Percentiles rank a stretch among this genome's conserved stretches.
phyloP scores from a whole-genome alignment of 2,797 vertebrate genomes.

The Eulemur rubriventer region DNA sequence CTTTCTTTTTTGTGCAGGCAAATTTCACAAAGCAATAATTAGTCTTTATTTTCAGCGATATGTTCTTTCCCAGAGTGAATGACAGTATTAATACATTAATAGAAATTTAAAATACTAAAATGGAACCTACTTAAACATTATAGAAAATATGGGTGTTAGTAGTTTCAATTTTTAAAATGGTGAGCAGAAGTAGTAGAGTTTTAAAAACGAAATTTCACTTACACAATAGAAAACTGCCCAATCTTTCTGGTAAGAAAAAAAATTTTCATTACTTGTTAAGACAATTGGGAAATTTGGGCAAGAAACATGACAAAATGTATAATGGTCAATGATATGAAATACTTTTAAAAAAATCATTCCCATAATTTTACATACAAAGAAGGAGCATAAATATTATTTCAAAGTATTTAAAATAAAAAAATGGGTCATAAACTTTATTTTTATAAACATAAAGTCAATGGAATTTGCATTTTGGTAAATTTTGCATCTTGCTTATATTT shows the following conservation, averaged over 20 bases:
- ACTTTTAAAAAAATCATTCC: constrained; percentile 22
- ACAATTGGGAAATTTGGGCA: background rate
- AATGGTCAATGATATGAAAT: background rate
- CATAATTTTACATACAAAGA: background rate
- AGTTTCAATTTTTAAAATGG: constrained; percentile 55
- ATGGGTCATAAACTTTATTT: constrained; percentile 4
- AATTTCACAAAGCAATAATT: background rate
- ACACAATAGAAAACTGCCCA: constrained; percentile 79
- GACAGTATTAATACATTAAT: constrained; percentile 44
- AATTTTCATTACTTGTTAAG: constrained; percentile 60
- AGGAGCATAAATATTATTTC: background rate
- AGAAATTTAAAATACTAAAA: constrained; percentile 49
- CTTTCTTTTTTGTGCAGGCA: background rate
- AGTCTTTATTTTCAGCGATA: background rate
- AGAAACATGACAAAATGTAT: constrained; percentile 31
- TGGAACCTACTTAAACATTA: constrained; percentile 54
- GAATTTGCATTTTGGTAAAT: background rate
- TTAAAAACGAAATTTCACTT: constrained; percentile 75
- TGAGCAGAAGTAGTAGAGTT: constrained; percentile 43
- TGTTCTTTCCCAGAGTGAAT: background rate
- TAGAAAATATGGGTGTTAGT: constrained; percentile 65
- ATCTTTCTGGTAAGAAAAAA: constrained; percentile 81
- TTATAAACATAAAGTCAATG: background rate
- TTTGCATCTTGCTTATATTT: background rate
- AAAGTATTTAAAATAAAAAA: background rate